phyloP scores from a whole-genome alignment of 2,113 vertebrate species.

The Euleptes europaea region DNA sequence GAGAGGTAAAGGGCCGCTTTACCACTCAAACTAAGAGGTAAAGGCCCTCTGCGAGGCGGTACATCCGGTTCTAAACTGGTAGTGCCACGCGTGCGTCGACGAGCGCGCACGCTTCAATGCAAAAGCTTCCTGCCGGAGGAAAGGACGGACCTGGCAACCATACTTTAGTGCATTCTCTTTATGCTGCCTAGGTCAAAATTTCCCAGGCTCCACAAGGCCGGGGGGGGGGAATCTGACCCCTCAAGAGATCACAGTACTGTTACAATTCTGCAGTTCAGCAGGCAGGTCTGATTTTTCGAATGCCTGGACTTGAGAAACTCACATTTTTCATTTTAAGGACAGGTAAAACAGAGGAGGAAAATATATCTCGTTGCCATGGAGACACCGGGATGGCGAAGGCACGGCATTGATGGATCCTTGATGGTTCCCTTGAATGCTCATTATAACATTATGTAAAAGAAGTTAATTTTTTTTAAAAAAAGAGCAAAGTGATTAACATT shows the following conservation, averaged over 20 bases:
- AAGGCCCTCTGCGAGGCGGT: no score
- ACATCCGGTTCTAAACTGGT: no score
- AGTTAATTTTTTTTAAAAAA: slow-evolving; percentile 7
- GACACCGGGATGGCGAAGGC: slow-evolving; percentile 61
- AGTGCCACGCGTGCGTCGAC: no score
- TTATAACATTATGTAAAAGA: slow-evolving; percentile 62
- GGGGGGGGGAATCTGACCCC: accelerated
- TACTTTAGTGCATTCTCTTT: no score
- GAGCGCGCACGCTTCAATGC: no score
- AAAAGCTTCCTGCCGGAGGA: no score
- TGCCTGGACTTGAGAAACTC: slow-evolving; percentile 46
- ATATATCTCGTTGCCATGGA: slow-evolving; percentile 67
- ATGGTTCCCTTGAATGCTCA: slow-evolving; percentile 69
- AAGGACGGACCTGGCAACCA: no score
- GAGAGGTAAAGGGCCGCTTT: no score
- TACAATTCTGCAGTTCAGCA: accelerated
- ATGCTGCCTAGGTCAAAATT: neutral
- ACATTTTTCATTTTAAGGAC: neutral
- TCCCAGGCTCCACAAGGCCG: neutral
- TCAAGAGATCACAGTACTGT: neutral
- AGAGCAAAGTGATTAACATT: slow-evolving; percentile 32
- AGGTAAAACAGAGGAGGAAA: slow-evolving; percentile 53
- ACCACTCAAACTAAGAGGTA: no score
- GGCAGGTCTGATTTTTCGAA: slow-evolving; percentile 32
- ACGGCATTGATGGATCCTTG: slow-evolving; percentile 64